phyloP scores from a whole-genome alignment of 2,113 vertebrate genomes.

The Bubo scandiacus region DNA sequence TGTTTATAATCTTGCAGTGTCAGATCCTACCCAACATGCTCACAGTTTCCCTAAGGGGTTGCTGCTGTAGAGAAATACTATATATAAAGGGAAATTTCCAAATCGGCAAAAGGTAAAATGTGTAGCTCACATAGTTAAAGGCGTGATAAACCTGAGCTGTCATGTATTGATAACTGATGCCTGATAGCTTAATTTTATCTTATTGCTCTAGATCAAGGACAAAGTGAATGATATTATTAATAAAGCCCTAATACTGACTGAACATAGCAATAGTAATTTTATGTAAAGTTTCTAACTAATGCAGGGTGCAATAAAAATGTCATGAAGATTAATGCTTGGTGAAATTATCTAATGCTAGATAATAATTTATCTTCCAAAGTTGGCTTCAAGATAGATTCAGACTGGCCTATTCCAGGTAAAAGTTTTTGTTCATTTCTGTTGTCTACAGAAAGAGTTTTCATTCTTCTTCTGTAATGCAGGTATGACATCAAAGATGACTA shows the following conservation, averaged over 20 bases:
- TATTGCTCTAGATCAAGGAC: conserved; percentile 64
- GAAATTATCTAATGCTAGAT: conserved; percentile 62
- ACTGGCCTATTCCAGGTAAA: conserved; percentile 6
- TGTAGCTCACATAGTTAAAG: neutral
- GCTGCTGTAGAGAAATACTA: neutral
- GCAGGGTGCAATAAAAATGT: conserved; percentile 56
- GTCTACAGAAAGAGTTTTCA: neutral
- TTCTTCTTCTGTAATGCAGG: conserved; percentile 70
- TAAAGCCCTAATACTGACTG: conserved; percentile 45
- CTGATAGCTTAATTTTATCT: conserved; percentile 67
- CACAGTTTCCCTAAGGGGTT: neutral
- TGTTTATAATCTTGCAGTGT: neutral
- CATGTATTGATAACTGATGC: conserved; percentile 58
- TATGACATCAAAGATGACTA: conserved; percentile 97
- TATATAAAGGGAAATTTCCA: conserved; percentile 15
- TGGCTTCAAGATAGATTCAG: conserved; percentile 2
- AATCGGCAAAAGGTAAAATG: neutral
- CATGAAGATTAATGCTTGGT: conserved; percentile 49
- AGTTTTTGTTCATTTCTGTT: neutral
- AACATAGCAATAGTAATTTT: conserved; percentile 65
- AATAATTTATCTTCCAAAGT: conserved; percentile 57
- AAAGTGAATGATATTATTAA: conserved; percentile 64
- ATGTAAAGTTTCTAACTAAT: conserved; percentile 70
- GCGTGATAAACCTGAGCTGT: conserved; percentile 35
- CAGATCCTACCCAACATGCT: neutral